A percentile compares a stretch with the other conserved stretches of the same genome.
Conservation (phyloP, 2,888 invertebrate genomes). For the Octodonta nipae region DNA sequence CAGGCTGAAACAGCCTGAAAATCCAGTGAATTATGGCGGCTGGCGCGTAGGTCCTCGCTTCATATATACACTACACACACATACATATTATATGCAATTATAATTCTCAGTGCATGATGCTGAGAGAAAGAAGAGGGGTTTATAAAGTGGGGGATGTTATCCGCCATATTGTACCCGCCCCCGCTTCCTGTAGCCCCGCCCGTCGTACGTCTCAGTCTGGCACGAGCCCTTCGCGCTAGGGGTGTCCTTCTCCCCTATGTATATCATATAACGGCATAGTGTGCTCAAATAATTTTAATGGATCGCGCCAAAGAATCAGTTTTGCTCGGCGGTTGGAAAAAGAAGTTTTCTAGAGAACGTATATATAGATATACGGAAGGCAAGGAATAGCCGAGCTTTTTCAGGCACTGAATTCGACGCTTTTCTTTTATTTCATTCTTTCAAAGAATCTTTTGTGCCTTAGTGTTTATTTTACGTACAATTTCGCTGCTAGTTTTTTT, state of each 20-base stretch:
- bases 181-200: slow-evolving; percentile 28
- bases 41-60: slow-evolving; percentile 15
- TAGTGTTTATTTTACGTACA: slow-evolving; percentile 18
- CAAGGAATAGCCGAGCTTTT: slow-evolving; percentile 19
- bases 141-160: slow-evolving; percentile 28
- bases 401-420: slow-evolving; percentile 17
- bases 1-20: slow-evolving; percentile 11
- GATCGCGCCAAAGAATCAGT: slow-evolving; percentile 34
- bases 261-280: slow-evolving; percentile 30
- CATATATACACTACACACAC: slow-evolving; percentile 28
- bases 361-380: slow-evolving; percentile 11
- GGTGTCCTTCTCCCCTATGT: slow-evolving; percentile 27
- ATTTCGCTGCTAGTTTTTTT: slow-evolving; percentile 9
- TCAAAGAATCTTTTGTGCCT: slow-evolving; percentile 17
- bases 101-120: slow-evolving; percentile 35
- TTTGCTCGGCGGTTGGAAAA: slow-evolving; percentile 25
- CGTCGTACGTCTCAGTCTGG: slow-evolving; percentile 27
- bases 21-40: slow-evolving; percentile 28
- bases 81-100: slow-evolving; percentile 37
- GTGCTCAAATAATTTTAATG: slow-evolving; percentile 37
- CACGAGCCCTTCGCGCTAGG: slow-evolving; percentile 19
- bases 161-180: slow-evolving; percentile 38
- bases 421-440: slow-evolving; percentile 20
- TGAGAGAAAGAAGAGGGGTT: slow-evolving; percentile 26
- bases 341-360: slow-evolving; percentile 2